These are phyloP conservation scores for Sapayoa aenigma DNA, from an alignment of 2,113 vertebrate genomes.

Conservation along the genomic window DNA sequence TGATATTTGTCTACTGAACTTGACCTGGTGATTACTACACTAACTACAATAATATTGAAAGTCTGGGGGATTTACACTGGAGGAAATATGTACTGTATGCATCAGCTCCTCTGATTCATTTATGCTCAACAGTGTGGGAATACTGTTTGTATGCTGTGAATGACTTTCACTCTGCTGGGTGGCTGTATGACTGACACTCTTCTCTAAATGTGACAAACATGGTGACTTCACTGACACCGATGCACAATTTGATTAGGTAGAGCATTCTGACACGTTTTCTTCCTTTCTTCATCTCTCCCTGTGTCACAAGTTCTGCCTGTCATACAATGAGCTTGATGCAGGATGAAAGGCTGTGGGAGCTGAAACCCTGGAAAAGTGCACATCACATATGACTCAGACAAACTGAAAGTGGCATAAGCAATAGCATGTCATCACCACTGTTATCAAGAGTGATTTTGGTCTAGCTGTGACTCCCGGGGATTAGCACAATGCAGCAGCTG, in stretches of 20 bases:
- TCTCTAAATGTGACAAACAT: neutral
- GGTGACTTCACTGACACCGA: neutral
- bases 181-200: neutral
- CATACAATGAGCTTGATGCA: fast-evolving
- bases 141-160: neutral
- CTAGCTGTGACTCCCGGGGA: neutral
- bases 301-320: neutral
- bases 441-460: neutral
- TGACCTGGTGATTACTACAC: neutral
- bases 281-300: neutral
- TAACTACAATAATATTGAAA: neutral
- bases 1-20: neutral
- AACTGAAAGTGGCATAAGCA: neutral
- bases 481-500: neutral
- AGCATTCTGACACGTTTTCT: neutral
- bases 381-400: neutral
- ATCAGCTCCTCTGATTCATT: neutral
- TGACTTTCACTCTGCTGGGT: neutral
- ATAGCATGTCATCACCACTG: neutral
- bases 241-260: neutral
- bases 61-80: neutral
- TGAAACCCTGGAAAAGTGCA: neutral
- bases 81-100: neutral
- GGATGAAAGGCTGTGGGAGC: neutral
- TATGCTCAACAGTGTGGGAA: neutral